Evolutionary conservation across 2,797 vertebrate genomes (phyloP).

Genomic region (Hozukius guyotensis): DNA sequence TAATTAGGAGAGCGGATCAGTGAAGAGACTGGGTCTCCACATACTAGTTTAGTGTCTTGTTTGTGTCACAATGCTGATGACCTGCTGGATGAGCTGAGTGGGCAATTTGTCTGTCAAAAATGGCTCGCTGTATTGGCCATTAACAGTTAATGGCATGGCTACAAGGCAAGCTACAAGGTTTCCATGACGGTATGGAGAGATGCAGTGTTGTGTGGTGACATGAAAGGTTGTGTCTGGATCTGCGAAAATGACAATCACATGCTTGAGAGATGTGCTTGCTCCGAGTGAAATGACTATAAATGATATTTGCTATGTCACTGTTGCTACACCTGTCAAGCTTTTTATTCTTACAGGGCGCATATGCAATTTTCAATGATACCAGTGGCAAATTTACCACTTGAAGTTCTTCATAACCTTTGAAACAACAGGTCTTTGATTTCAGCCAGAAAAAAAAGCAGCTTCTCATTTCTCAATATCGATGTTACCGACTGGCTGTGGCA

Average conservation of each 20-base stretch:
- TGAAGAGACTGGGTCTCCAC: neutral
- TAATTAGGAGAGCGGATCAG: conserved; percentile 54
- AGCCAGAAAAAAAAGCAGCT: neutral
- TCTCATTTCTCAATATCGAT: neutral
- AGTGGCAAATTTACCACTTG: neutral
- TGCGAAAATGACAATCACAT: neutral
- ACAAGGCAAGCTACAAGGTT: neutral
- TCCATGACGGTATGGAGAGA: neutral
- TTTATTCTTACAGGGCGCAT: neutral
- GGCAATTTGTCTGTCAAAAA: conserved; percentile 1
- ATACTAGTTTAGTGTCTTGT: neutral
- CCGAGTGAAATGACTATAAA: neutral
- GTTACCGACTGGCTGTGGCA: neutral
- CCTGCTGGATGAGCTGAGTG: neutral
- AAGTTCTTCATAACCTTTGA: neutral
- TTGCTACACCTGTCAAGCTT: neutral
- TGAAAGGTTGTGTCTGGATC: neutral
- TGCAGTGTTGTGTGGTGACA: neutral
- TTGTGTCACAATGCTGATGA: neutral
- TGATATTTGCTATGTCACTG: neutral
- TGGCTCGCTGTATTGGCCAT: neutral
- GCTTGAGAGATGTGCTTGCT: neutral
- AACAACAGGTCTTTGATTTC: neutral
- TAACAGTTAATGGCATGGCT: neutral
- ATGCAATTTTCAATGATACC: neutral